Evolutionary conservation across 1,140 invertebrate genomes (phyloP).

Genomic region (Asbolus verrucosus): DNA sequence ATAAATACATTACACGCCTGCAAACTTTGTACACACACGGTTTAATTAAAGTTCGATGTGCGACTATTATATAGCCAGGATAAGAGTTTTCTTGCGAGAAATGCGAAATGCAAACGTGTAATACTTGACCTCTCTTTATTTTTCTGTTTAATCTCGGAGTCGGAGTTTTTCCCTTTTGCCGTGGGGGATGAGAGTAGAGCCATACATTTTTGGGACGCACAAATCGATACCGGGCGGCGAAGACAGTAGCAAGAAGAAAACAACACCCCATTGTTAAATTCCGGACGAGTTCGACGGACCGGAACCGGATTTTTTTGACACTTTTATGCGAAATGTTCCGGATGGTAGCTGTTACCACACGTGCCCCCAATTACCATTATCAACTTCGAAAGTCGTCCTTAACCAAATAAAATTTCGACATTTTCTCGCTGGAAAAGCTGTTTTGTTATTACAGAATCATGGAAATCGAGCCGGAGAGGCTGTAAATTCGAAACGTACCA

Average conservation of each 20-base stretch:
- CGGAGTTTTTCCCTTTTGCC: neutral
- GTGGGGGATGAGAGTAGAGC: constrained; percentile 15
- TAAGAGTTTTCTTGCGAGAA: neutral
- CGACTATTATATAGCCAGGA: neutral
- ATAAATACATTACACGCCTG: constrained; percentile 16
- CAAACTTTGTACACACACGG: constrained; percentile 1
- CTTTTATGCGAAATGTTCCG: no score
- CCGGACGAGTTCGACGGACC: no score
- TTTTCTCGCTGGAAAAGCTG: no score
- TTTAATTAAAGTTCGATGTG: constrained; percentile 18
- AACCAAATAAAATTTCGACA: no score
- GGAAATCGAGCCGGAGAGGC: no score
- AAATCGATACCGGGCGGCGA: constrained; percentile 21
- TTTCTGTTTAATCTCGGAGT: constrained; percentile 14
- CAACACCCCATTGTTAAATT: constrained; percentile 18
- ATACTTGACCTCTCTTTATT: constrained; percentile 37
- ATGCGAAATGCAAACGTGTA: constrained; percentile 25
- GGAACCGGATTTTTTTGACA: no score
- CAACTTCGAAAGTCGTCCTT: no score
- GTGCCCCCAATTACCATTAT: no score
- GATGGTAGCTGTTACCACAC: no score
- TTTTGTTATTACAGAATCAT: no score
- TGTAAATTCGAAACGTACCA: no score
- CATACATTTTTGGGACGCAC: constrained; percentile 23
- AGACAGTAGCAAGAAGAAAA: constrained; percentile 22